These are phyloP conservation scores for Parazoanthus swiftii DNA, from an alignment of 92 coral and sea anemone species.

Conservation along the genomic window DNA sequence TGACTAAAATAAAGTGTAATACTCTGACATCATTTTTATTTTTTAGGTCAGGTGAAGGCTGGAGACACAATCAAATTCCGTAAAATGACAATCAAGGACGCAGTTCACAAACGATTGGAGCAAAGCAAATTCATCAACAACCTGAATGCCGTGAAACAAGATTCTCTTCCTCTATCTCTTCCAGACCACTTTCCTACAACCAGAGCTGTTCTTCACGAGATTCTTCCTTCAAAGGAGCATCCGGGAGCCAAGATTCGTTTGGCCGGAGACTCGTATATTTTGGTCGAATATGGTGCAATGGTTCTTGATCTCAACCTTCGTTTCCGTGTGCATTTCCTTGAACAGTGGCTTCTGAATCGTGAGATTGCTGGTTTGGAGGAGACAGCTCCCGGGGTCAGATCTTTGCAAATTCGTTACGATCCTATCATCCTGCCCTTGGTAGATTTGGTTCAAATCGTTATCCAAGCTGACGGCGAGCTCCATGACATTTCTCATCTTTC, in stretches of 20 bases:
- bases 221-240: conserved; percentile 36
- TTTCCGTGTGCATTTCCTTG: conserved; percentile 65
- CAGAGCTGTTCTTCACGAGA: conserved; percentile 44
- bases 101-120: conserved; percentile 44
- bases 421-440: conserved; percentile 50
- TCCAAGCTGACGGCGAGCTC: conserved; percentile 42
- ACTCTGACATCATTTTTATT: not conserved
- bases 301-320: conserved; percentile 66
- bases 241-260: conserved; percentile 64
- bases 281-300: conserved; percentile 66
- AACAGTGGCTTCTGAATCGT: conserved; percentile 47
- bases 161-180: not conserved
- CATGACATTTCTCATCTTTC: conserved; percentile 51
- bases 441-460: conserved; percentile 44
- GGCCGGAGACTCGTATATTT: conserved; percentile 62
- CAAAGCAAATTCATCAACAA: conserved; percentile 48
- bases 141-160: not conserved
- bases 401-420: conserved; percentile 64
- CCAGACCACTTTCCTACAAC: conserved; percentile 41
- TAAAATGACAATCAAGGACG: conserved; percentile 54
- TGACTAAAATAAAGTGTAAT: too few species aligned
- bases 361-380: conserved; percentile 58
- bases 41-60: conserved; percentile 50
- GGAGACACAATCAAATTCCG: conserved; percentile 59
- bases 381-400: conserved; percentile 73